A percentile compares a stretch with the other conserved stretches of the same genome.
Evolutionary conservation across 1,140 invertebrate genomes (phyloP).

Genomic region (Paraescarpia echinospica): DNA sequence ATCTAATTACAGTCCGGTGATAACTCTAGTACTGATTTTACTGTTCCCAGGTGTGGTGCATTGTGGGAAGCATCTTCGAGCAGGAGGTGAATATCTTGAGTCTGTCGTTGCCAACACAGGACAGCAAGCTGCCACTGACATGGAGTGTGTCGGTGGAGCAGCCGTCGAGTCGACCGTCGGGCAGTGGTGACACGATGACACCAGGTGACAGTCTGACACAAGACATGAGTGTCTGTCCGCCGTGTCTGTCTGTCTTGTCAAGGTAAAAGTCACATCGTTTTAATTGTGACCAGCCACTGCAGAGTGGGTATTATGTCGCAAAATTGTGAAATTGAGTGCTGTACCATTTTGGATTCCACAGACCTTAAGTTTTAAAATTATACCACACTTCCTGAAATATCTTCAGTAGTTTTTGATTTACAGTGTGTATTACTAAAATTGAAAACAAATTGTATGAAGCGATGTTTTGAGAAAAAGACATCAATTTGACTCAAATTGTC

Average conservation of each 20-base stretch:
- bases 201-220: neutral
- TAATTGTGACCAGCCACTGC: too few species aligned
- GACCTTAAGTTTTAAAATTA: too few species aligned
- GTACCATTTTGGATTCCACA: too few species aligned
- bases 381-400: too few species aligned
- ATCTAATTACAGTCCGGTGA: too few species aligned
- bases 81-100: slow-evolving; percentile 43
- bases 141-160: neutral
- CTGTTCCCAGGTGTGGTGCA: slow-evolving; percentile 35
- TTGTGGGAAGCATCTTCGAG: slow-evolving; percentile 49
- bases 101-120: slow-evolving; percentile 32
- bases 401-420: too few species aligned
- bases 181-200: slow-evolving; percentile 10
- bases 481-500: too few species aligned
- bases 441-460: too few species aligned
- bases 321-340: too few species aligned
- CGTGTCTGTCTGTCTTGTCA: slow-evolving; percentile 11
- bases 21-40: slow-evolving; percentile 23
- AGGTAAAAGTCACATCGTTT: neutral
- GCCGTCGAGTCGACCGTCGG: neutral
- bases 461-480: too few species aligned
- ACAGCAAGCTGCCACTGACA: neutral
- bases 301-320: too few species aligned
- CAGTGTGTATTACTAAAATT: too few species aligned
- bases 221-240: neutral